Percentiles rank a stretch among this genome's conserved stretches.
These are phyloP conservation scores for Bombyx huttoni DNA, from an alignment of 2,888 invertebrate species.

Conservation along the genomic window DNA sequence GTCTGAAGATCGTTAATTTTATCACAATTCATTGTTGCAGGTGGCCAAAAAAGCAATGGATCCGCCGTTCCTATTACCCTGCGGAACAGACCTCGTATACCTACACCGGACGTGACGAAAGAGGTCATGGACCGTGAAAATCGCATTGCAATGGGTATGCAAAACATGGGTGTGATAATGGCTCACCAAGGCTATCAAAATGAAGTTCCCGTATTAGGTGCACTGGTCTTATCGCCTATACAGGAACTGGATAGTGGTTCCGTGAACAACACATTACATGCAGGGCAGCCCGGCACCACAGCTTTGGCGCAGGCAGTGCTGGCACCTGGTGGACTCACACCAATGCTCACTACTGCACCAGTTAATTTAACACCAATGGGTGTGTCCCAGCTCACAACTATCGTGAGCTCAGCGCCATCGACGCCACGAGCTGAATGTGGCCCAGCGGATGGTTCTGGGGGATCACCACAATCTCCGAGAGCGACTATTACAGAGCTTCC, in stretches of 20 bases:
- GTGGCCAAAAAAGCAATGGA: conserved; percentile 79
- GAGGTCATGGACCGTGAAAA: conserved; percentile 82
- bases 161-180: conserved; percentile 78
- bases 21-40: conserved; percentile 30
- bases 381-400: conserved; percentile 71
- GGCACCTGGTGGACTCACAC: conserved; percentile 70
- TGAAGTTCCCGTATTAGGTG: conserved; percentile 82
- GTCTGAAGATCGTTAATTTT: too few species aligned
- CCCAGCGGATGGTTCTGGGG: conserved; percentile 23
- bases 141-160: conserved; percentile 70
- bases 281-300: conserved; percentile 80
- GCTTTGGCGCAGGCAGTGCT: conserved; percentile 86
- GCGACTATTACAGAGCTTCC: conserved; percentile 35
- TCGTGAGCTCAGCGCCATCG: conserved; percentile 68
- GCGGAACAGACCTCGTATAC: conserved; percentile 88
- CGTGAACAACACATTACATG: conserved; percentile 80
- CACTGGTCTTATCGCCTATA: conserved; percentile 84
- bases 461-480: conserved; percentile 18
- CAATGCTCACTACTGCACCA: conserved; percentile 57
- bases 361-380: conserved; percentile 72
- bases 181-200: conserved; percentile 75
- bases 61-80: conserved; percentile 76
- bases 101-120: conserved; percentile 89
- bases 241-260: conserved; percentile 86
- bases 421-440: conserved; percentile 38